phyloP scores from a whole-genome alignment of 2,888 invertebrate species.

The Drosophila rellima region DNA sequence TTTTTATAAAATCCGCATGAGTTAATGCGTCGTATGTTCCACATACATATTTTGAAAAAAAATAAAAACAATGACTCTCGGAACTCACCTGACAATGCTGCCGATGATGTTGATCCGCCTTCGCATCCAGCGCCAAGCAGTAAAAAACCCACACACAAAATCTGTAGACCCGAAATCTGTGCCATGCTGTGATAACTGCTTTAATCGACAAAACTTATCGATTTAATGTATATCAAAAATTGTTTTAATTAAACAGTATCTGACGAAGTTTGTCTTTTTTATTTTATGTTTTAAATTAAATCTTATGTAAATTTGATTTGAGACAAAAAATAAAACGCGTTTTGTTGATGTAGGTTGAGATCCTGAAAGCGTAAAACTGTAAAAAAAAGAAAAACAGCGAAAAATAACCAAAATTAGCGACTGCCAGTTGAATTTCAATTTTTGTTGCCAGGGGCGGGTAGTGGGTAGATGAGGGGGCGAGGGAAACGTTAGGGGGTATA shows the following conservation, averaged over 20 bases:
- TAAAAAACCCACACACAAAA: constrained; percentile 12
- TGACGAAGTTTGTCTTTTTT: constrained; percentile 8
- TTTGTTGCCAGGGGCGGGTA: constrained; percentile 23
- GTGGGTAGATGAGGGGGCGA: background rate
- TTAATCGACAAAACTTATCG: constrained; percentile 3
- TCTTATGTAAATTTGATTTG: constrained; percentile 39
- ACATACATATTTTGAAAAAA: constrained; percentile 19
- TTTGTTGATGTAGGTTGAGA: constrained; percentile 55
- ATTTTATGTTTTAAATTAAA: constrained; percentile 17
- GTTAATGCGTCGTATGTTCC: constrained; percentile 33
- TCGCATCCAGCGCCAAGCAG: constrained; percentile 5
- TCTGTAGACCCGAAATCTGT: constrained; percentile 12
- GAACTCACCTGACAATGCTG: constrained; percentile 55
- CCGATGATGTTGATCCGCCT: constrained; percentile 7
- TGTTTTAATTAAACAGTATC: constrained; percentile 3
- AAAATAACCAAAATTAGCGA: constrained; percentile 34
- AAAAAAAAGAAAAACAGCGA: background rate
- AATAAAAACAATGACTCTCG: constrained; percentile 24
- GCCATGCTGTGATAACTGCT: constrained; percentile 26
- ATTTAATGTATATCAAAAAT: constrained; percentile 12
- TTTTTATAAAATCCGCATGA: constrained; percentile 27
- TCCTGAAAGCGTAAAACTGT: constrained; percentile 54
- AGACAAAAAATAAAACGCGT: constrained; percentile 28
- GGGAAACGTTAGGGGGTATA: background rate
- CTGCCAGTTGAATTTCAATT: constrained; percentile 42